These are phyloP conservation scores for Villa cingulata DNA, from an alignment of 2,888 invertebrate species.

Conservation along the genomic window DNA sequence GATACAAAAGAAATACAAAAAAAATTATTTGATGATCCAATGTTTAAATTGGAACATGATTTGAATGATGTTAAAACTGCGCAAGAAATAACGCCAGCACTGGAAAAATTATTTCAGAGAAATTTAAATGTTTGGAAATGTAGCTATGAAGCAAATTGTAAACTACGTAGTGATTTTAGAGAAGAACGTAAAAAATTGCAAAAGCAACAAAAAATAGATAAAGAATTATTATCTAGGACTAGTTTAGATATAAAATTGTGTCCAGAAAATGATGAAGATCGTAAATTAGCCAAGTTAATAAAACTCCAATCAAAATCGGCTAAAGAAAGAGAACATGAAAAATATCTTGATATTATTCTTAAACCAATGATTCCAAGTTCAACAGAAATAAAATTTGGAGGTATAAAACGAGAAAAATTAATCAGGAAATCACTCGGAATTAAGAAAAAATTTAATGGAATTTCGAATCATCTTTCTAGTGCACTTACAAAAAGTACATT, in stretches of 20 bases:
- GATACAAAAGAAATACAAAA: slow-evolving; percentile 86
- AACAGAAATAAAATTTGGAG: slow-evolving; percentile 40
- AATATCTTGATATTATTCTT: slow-evolving; percentile 40
- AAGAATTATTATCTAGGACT: slow-evolving; percentile 55
- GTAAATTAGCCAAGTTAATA: slow-evolving; percentile 62
- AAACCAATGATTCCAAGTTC: slow-evolving; percentile 44
- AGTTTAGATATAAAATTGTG: slow-evolving; percentile 65
- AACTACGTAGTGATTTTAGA: slow-evolving; percentile 71
- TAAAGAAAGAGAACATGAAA: slow-evolving; percentile 41
- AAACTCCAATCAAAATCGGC: slow-evolving; percentile 51
- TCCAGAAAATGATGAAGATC: slow-evolving; percentile 68
- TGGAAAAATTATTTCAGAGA: slow-evolving; percentile 62
- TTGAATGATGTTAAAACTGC: slow-evolving; percentile 61
- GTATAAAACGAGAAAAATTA: slow-evolving; percentile 42
- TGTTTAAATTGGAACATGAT: slow-evolving; percentile 94
- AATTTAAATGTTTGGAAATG: slow-evolving; percentile 80
- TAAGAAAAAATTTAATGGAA: slow-evolving; percentile 17
- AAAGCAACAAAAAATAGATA: slow-evolving; percentile 51
- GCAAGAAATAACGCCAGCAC: slow-evolving; percentile 53
- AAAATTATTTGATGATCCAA: slow-evolving; percentile 85
- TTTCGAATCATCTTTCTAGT: no score
- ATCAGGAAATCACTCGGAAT: slow-evolving; percentile 30
- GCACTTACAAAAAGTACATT: no score
- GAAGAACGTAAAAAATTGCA: slow-evolving; percentile 66
- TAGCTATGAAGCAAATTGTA: slow-evolving; percentile 81